Base-by-base conservation (phyloP, 2,113 vertebrate genomes). In the Nibea coibor region DNA sequence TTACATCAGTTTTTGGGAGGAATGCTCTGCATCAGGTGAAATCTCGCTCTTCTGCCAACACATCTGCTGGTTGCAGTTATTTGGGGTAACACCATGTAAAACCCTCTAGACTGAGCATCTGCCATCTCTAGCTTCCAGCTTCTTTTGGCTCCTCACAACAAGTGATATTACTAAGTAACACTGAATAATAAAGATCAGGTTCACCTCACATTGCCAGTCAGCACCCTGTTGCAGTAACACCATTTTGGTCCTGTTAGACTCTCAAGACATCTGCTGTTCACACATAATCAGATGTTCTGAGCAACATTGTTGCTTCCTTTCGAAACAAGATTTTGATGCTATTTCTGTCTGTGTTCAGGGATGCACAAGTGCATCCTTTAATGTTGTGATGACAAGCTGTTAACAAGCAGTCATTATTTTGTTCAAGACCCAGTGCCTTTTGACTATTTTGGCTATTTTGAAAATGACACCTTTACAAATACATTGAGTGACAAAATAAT, bases 261-360 rank as follows among this genome's bases (percentile, higher is more conserved):
- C 64, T 22, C 50, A 16, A 72, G 80, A 84, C 75, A 82, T 91
- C 89, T 91, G 84, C 78, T 86, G 72, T 89, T 92, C 84, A 82
- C 89, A 87, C 66, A 4, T 59, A 75, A 61, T 91, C 82, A 72
- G 81, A 77, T 87, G 83, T 83, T 90, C 77, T 72, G 50, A 77
- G 56, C 64, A 68, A 58, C 65, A 58, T 67, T 10, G 17, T 53
- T 54, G 15, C 81, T 80, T 82, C 26, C 54, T 82, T 54, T 78
- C 53, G 9, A 83, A 63, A 74, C 24, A 68, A 39, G 35, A 74
- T 58, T 81, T 79, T 53, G 10, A 59, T 61, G 75, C 53, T 88
- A 72, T 82, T 83, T 78, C 48, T 70, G 72, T 58, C 48, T 72
- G 14, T 58, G 2, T 58, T 80, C 11, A 61, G 26, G 43, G 20